A percentile compares a stretch with the other conserved stretches of the same genome.
Evolutionary conservation across 2,888 invertebrate genomes (phyloP).

Genomic region (Eristalis arbustorum): DNA sequence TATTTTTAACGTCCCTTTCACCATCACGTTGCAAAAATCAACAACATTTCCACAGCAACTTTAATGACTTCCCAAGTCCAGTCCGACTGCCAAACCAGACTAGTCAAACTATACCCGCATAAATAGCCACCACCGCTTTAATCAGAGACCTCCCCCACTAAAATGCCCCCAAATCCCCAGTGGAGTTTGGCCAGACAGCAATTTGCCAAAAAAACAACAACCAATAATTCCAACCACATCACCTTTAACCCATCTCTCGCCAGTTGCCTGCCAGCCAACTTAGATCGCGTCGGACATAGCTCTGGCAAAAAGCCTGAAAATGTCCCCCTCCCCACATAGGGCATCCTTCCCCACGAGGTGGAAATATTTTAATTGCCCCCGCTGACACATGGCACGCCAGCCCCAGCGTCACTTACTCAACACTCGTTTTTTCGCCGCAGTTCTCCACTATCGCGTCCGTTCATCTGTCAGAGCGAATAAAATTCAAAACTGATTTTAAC

Average conservation of each 20-base stretch:
- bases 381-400: constrained; percentile 35
- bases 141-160: not conserved
- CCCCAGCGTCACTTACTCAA: constrained; percentile 24
- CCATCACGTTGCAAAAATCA: too few relatives aligned
- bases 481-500: constrained; percentile 58
- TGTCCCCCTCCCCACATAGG: not conserved
- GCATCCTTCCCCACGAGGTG: constrained; percentile 11
- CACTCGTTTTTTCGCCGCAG: not conserved
- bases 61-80: too few relatives aligned
- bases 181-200: not conserved
- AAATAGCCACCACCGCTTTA: not conserved
- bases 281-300: not conserved
- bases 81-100: too few relatives aligned
- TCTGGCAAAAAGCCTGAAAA: not conserved
- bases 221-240: not conserved
- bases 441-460: not conserved
- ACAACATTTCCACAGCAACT: too few relatives aligned
- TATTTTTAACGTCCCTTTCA: too few relatives aligned
- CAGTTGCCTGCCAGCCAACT: not conserved
- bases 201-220: not conserved
- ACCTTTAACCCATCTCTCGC: not conserved
- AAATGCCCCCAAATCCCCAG: not conserved
- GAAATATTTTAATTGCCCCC: constrained; percentile 65
- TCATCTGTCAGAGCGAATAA: constrained; percentile 34
- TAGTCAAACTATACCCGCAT: not conserved